Evolutionary conservation across 2,888 invertebrate species (phyloP).

Genomic region (Nineta flava): DNA sequence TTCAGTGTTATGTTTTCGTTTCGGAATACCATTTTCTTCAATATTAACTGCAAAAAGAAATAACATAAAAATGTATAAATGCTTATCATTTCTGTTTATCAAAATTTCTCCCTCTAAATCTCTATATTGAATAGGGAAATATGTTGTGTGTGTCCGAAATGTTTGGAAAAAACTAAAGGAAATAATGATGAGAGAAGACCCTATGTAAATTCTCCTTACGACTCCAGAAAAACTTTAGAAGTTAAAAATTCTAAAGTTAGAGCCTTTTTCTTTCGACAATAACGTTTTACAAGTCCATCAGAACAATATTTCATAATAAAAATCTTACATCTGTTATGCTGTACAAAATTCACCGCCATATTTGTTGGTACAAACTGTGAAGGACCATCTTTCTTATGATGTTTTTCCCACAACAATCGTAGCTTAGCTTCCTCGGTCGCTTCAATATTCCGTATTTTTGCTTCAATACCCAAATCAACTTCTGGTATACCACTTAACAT

Average conservation of each 20-base stretch:
- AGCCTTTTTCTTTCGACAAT: neutral
- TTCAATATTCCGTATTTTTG: constrained; percentile 96
- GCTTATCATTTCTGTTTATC: neutral
- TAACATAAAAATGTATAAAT: constrained; percentile 5
- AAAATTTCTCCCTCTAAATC: neutral
- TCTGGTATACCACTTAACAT: constrained; percentile 99
- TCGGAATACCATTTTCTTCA: constrained; percentile 46
- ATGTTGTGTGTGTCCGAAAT: no score
- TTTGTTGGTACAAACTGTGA: constrained; percentile 95
- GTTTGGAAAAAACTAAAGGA: no score
- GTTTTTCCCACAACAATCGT: constrained; percentile 72
- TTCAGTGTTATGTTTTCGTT: constrained; percentile 40
- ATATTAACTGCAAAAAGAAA: constrained; percentile 56
- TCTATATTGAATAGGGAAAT: no score
- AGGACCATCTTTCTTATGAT: constrained; percentile 82
- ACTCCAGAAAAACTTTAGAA: no score
- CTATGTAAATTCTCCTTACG: no score
- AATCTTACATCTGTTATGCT: constrained; percentile 84
- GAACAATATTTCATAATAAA: no score
- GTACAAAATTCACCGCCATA: constrained; percentile 96
- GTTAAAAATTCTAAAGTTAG: neutral
- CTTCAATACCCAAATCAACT: constrained; percentile 97
- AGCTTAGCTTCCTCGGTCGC: constrained; percentile 98
- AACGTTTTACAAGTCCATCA: no score
- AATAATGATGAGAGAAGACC: no score